Conservation (phyloP, 2,888 invertebrate genomes). For the Dryomyza anilis region DNA sequence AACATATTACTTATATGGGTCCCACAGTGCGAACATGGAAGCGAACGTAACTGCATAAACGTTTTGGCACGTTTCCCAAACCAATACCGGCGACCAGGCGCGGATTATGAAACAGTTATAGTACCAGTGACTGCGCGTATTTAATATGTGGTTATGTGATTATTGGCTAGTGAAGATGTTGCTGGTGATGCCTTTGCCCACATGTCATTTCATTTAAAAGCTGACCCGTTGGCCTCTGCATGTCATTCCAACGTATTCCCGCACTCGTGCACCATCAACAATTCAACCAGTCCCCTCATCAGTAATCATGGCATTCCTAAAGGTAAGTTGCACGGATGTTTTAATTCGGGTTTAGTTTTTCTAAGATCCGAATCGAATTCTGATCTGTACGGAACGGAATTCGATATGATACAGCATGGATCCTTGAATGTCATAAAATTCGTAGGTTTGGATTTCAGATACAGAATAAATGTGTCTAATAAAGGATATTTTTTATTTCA, state of each 20-base stretch:
- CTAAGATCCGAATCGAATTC: too few species aligned
- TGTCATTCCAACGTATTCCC: constrained; percentile 42
- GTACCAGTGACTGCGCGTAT: neutral
- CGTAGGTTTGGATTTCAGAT: too few species aligned
- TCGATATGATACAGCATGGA: too few species aligned
- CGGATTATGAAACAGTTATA: neutral
- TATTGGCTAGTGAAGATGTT: constrained; percentile 11
- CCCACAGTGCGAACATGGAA: too few species aligned
- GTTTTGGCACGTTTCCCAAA: constrained; percentile 5
- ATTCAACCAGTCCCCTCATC: neutral
- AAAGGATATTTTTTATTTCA: constrained; percentile 18
- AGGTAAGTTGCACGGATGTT: constrained; percentile 39
- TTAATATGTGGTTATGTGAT: neutral
- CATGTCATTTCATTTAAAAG: constrained; percentile 40
- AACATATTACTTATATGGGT: too few species aligned
- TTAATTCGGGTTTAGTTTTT: too few species aligned
- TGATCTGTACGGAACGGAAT: too few species aligned
- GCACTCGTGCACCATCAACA: constrained; percentile 11
- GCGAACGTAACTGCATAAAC: too few species aligned
- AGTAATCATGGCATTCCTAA: constrained; percentile 39
- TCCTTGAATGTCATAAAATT: too few species aligned
- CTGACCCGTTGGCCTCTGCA: constrained; percentile 17
- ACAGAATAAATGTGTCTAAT: too few species aligned
- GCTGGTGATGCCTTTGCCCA: constrained; percentile 5
- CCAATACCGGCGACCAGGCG: neutral